Percentiles rank a stretch among this genome's conserved stretches.
Conservation (phyloP, 2,113 vertebrate genomes). For the human (Homo sapiens) region GRCh38 chr3:87702001-87702500, state of each 20-base stretch:
- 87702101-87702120: background rate
- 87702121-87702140: background rate
- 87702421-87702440: background rate
- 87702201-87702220: background rate
- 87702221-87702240: background rate
- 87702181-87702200: background rate
- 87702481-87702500: background rate
- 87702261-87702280: no score
- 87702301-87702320: no score
- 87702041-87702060: background rate
- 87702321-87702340: no score
- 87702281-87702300: no score
- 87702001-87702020: background rate
- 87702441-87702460: background rate
- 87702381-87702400: no score
- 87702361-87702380: no score
- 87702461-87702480: background rate
- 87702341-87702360: no score
- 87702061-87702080: background rate
- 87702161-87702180: background rate
- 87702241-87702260: no score
- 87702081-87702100: background rate
- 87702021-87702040: background rate
- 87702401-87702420: background rate
- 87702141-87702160: background rate